Percentiles rank a stretch among this genome's conserved stretches.
Evolutionary conservation across 2,888 invertebrate species (phyloP).

Genomic region (Arge pagana): DNA sequence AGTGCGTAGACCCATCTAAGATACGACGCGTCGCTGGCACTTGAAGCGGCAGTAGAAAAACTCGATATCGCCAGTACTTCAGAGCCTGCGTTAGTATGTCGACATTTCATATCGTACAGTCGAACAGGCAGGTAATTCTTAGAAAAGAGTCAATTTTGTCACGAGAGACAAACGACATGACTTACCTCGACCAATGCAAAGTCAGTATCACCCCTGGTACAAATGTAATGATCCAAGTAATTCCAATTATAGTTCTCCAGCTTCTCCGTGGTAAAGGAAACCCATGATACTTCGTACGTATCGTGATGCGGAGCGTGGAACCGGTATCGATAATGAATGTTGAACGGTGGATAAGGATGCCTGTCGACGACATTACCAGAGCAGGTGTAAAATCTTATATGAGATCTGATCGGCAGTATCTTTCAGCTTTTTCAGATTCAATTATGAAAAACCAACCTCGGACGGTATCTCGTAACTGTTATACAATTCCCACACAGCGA

Average conservation of each 20-base stretch:
- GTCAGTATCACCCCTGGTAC: slow-evolving; percentile 91
- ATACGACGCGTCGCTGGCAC: slow-evolving; percentile 81
- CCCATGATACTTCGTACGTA: slow-evolving; percentile 92
- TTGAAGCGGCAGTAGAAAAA: slow-evolving; percentile 82
- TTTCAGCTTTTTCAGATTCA: not conserved
- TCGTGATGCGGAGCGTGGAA: slow-evolving; percentile 92
- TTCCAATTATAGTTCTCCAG: slow-evolving; percentile 98
- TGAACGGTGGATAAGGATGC: slow-evolving; percentile 92
- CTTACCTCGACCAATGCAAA: slow-evolving; percentile 83
- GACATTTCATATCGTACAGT: slow-evolving; percentile 22
- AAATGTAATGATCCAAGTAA: slow-evolving; percentile 95
- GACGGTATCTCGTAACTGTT: slow-evolving; percentile 90
- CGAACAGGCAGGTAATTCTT: no score
- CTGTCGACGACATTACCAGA: slow-evolving; percentile 60
- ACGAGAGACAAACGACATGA: slow-evolving; percentile 7
- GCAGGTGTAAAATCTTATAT: slow-evolving; percentile 3
- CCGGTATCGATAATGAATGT: slow-evolving; percentile 88
- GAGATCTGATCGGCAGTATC: not conserved
- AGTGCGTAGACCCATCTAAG: slow-evolving; percentile 72
- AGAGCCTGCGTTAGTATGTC: slow-evolving; percentile 75
- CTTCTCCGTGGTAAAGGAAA: slow-evolving; percentile 92
- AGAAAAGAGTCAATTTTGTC: slow-evolving; percentile 8
- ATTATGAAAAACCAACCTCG: slow-evolving; percentile 66
- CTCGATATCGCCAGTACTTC: slow-evolving; percentile 91
- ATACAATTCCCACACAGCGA: slow-evolving; percentile 86